phyloP scores from a whole-genome alignment of 2,797 vertebrate species.

The Labroides dimidiatus region DNA sequence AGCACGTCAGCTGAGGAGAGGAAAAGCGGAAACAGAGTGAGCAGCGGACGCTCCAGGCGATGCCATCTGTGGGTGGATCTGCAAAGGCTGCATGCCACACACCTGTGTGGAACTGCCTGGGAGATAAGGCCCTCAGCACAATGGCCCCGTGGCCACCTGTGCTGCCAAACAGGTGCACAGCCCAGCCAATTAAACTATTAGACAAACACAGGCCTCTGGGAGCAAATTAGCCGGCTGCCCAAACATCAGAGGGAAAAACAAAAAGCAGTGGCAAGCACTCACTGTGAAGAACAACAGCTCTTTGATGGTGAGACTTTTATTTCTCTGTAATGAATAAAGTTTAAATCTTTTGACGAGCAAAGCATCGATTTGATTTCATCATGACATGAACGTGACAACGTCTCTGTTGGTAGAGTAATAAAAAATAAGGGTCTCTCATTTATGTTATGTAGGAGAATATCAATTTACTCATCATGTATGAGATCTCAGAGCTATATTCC shows the following conservation, averaged over 20 bases:
- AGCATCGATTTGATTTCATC: slow-evolving; percentile 8
- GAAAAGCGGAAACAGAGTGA: slow-evolving; percentile 58
- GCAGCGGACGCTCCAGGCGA: slow-evolving; percentile 71
- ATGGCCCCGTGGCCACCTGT: slow-evolving; percentile 81
- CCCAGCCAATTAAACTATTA: slow-evolving; percentile 86
- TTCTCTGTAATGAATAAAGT: slow-evolving; percentile 11
- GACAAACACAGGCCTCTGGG: slow-evolving; percentile 82
- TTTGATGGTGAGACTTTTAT: slow-evolving; percentile 55
- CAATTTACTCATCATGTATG: too few species aligned
- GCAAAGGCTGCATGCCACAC: slow-evolving; percentile 77
- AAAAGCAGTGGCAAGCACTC: slow-evolving; percentile 72
- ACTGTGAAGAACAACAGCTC: slow-evolving; percentile 58
- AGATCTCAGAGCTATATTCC: not conserved
- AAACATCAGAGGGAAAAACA: slow-evolving; percentile 71
- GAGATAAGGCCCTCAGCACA: slow-evolving; percentile 77
- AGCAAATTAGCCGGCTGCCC: slow-evolving; percentile 79
- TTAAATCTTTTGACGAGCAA: slow-evolving; percentile 5
- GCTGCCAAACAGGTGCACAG: slow-evolving; percentile 83
- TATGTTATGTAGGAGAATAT: not conserved
- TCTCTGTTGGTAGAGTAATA: too few species aligned
- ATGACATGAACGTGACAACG: not conserved
- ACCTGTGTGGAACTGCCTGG: slow-evolving; percentile 82
- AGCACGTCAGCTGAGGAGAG: slow-evolving; percentile 61
- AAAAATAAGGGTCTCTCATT: too few species aligned
- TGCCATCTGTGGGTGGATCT: slow-evolving; percentile 82